Conservation (phyloP, 2,113 vertebrate genomes). For the Scytalopus superciliaris region DNA sequence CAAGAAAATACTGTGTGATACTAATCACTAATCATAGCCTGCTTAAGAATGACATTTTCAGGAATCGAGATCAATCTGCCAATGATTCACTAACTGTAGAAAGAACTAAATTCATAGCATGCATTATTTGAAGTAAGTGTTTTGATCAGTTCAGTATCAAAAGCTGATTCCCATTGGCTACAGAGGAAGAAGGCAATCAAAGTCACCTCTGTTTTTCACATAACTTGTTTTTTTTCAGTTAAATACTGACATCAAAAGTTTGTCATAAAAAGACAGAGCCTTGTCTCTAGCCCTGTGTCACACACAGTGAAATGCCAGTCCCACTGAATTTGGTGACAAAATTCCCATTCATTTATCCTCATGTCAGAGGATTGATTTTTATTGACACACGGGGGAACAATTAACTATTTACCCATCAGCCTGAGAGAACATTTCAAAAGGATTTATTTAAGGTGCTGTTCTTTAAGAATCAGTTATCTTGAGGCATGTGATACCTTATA, state of each 20-base stretch:
- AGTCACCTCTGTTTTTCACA: background rate
- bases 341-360: background rate
- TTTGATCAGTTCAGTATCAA: constrained; percentile 35
- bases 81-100: constrained; percentile 20
- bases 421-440: constrained; percentile 33
- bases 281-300: background rate
- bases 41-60: constrained; percentile 27
- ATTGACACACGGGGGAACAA: background rate
- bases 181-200: background rate
- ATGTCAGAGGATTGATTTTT: constrained; percentile 11
- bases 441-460: constrained; percentile 48
- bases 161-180: constrained; percentile 5
- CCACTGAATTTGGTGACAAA: constrained; percentile 19
- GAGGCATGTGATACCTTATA: constrained; percentile 7
- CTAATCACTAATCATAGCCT: constrained; percentile 38
- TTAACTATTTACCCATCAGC: constrained; percentile 29
- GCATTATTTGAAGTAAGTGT: background rate
- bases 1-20: constrained; percentile 25
- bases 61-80: constrained; percentile 37
- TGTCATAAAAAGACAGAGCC: background rate
- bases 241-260: constrained; percentile 1
- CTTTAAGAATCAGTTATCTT: constrained; percentile 25
- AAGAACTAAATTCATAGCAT: background rate
- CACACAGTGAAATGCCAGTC: background rate
- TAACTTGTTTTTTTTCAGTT: background rate